Base-by-base conservation (phyloP, 2,888 invertebrate genomes). In the Auanema sp. region DNA sequence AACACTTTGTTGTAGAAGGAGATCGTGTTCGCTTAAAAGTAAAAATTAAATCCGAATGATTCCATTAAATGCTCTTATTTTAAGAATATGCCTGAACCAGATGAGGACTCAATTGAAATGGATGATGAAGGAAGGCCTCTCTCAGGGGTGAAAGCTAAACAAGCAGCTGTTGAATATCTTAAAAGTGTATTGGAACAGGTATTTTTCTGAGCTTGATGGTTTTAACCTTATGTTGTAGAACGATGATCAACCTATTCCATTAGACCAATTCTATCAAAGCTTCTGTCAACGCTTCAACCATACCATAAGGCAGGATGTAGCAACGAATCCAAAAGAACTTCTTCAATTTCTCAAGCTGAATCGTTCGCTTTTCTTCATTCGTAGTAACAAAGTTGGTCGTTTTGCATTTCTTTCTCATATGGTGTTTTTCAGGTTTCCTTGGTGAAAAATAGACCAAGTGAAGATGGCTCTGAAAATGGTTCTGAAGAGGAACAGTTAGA, bases 351-450 rank as follows among this genome's bases (percentile, higher is more conserved):
- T 95, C 59, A 91, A 92, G 85, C 89, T 95, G 86, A 93, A 94
- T 84, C 91, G 93, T n/a, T 92, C 93, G 84, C 90, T 92, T 79
- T 94, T 94, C 86, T 91, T 92, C 84, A 92, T 95, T 68, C 93
- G 94, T 84, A 89, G 92, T 59, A 93, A 94, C 87, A 89, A 93
- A 85, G 69, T 55, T 18, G 24, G 51, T 40, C 23, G 14, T 5
- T 24, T 21, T 5, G 14, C 2, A 51, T 51, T 51, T 10, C 5
- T 14, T 21, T 23, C n/a, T 12, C n/a, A n/a, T 51, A 23, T 42
- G 10, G 3, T 21, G 12, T 51, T 18, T 23, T 66, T 23, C 21
- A 68, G 68, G 78, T 77, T 24, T 79, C 79, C 4, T 59, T 79
- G 56, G 79, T 80, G 55, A 80, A 80, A 66, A 76, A 75, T 60